Evolutionary conservation across 1,140 invertebrate genomes (phyloP).

Genomic region (Drosophila subpulchrella): DNA sequence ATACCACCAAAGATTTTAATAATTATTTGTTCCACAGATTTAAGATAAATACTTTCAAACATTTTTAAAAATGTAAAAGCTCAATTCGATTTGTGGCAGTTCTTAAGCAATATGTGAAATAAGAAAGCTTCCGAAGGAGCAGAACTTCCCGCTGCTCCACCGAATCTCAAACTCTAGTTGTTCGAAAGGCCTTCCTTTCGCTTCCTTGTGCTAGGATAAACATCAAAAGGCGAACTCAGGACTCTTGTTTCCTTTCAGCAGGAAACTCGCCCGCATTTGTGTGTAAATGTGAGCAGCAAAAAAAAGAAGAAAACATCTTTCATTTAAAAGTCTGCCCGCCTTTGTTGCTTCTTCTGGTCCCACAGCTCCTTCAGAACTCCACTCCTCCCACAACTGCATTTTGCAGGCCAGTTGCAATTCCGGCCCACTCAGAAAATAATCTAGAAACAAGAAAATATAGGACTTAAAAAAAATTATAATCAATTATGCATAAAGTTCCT

Average conservation of each 20-base stretch:
- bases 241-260: constrained; percentile 63
- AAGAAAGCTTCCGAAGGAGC: constrained; percentile 17
- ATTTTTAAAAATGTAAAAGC: no score
- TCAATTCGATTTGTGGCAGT: no score
- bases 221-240: constrained; percentile 58
- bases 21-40: no score
- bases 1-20: no score
- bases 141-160: constrained; percentile 9
- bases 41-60: no score
- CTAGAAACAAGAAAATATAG: not conserved
- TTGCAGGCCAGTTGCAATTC: constrained; percentile 24
- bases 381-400: constrained; percentile 23
- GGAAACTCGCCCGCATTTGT: constrained; percentile 60
- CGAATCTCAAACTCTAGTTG: constrained; percentile 29
- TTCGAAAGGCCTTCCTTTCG: constrained; percentile 29
- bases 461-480: no score
- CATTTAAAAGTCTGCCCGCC: constrained; percentile 56
- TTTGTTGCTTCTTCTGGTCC: constrained; percentile 53
- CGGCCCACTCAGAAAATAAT: constrained; percentile 8
- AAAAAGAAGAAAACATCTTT: constrained; percentile 65
- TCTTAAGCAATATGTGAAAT: constrained; percentile 4
- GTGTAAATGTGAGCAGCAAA: constrained; percentile 48
- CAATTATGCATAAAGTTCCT: no score
- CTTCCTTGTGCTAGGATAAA: constrained; percentile 56
- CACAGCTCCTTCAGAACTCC: constrained; percentile 20